These are phyloP conservation scores for Campylorhamphus procurvoides DNA, from an alignment of 2,113 vertebrate genomes.

Conservation along the genomic window DNA sequence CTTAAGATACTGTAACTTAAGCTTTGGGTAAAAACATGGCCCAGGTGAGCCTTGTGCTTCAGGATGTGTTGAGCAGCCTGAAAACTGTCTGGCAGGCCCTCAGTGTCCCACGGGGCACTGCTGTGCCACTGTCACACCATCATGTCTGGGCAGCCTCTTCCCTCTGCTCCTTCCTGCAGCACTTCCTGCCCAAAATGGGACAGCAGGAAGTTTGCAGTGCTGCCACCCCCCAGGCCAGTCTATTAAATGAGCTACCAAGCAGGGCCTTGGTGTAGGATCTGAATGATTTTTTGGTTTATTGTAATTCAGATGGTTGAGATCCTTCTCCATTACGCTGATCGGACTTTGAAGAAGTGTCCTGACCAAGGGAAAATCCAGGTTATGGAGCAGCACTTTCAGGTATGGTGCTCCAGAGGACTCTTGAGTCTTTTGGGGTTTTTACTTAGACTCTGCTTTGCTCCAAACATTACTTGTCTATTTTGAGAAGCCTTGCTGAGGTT, in stretches of 20 bases:
- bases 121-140: not conserved
- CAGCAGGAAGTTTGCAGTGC: not conserved
- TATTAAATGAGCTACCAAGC: not conserved
- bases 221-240: not conserved
- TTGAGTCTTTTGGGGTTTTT: not conserved
- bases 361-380: conserved; percentile 95
- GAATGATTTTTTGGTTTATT: not conserved
- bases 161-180: not conserved
- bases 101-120: not conserved
- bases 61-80: not conserved
- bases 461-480: not conserved
- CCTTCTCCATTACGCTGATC: conserved; percentile 89
- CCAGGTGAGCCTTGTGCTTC: not conserved
- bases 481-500: not conserved
- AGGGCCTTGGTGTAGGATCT: not conserved
- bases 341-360: conserved; percentile 90
- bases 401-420: conserved; percentile 28
- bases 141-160: not conserved
- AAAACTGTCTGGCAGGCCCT: not conserved
- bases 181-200: not conserved
- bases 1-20: not conserved
- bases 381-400: conserved; percentile 96
- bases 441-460: not conserved
- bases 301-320: conserved; percentile 90
- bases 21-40: not conserved